Conservation (phyloP, 2,797 vertebrate genomes). For the Ctenopoma multispine region DNA sequence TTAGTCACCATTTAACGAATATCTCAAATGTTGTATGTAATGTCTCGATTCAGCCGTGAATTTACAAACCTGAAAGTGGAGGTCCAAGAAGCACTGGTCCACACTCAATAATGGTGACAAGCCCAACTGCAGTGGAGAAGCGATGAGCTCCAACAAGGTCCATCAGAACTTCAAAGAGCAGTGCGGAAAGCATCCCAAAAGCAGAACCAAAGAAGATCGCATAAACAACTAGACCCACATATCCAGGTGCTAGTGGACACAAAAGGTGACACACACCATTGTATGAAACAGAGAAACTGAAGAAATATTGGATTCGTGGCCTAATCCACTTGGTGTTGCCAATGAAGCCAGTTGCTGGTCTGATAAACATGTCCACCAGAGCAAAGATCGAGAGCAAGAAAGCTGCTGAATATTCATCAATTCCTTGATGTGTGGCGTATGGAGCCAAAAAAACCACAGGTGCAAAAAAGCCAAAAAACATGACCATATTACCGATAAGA, state of each 20-base stretch:
- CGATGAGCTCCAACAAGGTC: slow-evolving; percentile 84
- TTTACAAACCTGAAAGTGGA: slow-evolving; percentile 85
- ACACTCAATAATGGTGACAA: slow-evolving; percentile 87
- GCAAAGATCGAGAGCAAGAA: slow-evolving; percentile 87
- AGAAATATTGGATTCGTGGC: slow-evolving; percentile 86
- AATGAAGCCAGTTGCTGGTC: slow-evolving; percentile 80
- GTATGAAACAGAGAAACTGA: slow-evolving; percentile 84
- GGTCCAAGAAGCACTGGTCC: slow-evolving; percentile 85
- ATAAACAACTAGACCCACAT: slow-evolving; percentile 77
- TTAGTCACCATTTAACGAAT: background rate
- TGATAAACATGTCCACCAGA: slow-evolving; percentile 84
- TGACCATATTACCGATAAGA: slow-evolving; percentile 84
- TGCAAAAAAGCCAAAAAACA: slow-evolving; percentile 89
- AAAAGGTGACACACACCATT: slow-evolving; percentile 85
- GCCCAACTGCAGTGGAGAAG: slow-evolving; percentile 85
- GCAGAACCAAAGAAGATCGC: slow-evolving; percentile 82
- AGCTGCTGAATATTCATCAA: slow-evolving; percentile 86
- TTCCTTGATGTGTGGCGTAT: slow-evolving; percentile 83
- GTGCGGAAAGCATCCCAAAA: slow-evolving; percentile 86
- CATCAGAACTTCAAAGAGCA: slow-evolving; percentile 89
- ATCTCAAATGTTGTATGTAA: background rate
- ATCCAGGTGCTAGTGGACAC: slow-evolving; percentile 83
- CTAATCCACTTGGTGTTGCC: slow-evolving; percentile 86
- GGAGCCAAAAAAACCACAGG: slow-evolving; percentile 89
- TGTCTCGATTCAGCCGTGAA: background rate